Percentiles rank a stretch among this genome's conserved stretches.
These are phyloP conservation scores for Limenitis camilla DNA, from an alignment of 2,888 invertebrate species.

Conservation along the genomic window DNA sequence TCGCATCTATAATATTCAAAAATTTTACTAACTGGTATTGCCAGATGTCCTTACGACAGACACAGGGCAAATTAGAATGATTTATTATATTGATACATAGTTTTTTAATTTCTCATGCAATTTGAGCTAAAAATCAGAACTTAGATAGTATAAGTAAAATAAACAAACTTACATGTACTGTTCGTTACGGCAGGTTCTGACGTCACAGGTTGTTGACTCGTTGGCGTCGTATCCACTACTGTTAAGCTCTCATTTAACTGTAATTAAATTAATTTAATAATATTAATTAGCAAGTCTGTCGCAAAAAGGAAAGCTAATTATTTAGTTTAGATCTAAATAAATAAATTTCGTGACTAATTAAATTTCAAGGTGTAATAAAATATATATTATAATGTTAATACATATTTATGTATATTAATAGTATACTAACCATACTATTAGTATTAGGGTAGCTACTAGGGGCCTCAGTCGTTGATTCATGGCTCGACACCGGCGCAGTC, in stretches of 20 bases:
- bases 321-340: no score
- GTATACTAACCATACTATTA: slow-evolving; percentile 34
- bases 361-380: no score
- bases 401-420: not conserved
- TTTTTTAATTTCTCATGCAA: no score
- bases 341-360: no score
- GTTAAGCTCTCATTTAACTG: slow-evolving; percentile 51
- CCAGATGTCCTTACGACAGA: no score
- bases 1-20: no score
- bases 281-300: not conserved
- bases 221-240: slow-evolving; percentile 44
- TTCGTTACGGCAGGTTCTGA: slow-evolving; percentile 42
- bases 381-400: not conserved
- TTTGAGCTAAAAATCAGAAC: no score
- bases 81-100: no score
- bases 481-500: slow-evolving; percentile 28
- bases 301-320: no score
- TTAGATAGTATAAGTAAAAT: not conserved
- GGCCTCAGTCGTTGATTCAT: slow-evolving; percentile 32
- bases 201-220: slow-evolving; percentile 35
- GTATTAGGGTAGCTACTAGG: slow-evolving; percentile 31
- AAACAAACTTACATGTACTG: slow-evolving; percentile 35
- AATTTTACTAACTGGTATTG: no score
- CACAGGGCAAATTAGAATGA: no score
- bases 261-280: slow-evolving; percentile 3